These are phyloP conservation scores for Bolinopsis microptera DNA, from an alignment of 37 sponge, comb jelly and placozoan genomes.

Conservation along the genomic window DNA sequence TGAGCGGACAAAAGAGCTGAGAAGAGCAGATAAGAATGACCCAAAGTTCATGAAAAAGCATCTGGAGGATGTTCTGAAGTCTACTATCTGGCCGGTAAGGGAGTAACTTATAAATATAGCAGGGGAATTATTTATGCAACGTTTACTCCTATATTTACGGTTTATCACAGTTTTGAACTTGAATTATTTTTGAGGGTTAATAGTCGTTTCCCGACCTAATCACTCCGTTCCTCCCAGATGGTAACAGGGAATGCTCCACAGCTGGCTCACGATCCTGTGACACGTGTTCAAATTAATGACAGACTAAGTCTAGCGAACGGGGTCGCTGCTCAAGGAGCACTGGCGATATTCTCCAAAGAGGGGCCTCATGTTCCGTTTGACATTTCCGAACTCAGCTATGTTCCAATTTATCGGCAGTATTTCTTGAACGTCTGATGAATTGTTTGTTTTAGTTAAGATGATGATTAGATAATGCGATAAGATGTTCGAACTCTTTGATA, in stretches of 20 bases:
- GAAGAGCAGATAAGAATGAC: conserved; percentile 39
- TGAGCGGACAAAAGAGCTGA: not conserved
- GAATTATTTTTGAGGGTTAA: too few species aligned
- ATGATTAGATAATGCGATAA: too few species aligned
- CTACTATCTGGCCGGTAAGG: conserved; percentile 24
- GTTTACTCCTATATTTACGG: too few species aligned
- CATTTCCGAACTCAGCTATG: conserved; percentile 37
- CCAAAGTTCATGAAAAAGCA: conserved; percentile 54
- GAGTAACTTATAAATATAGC: too few species aligned
- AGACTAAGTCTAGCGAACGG: not conserved
- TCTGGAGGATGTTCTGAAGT: conserved; percentile 49
- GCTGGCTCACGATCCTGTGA: conserved; percentile 11
- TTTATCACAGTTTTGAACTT: too few species aligned
- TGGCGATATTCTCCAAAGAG: conserved; percentile 28
- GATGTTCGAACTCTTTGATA: too few species aligned
- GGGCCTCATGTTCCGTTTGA: conserved; percentile 57
- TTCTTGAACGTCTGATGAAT: not conserved
- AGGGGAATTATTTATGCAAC: too few species aligned
- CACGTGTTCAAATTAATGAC: conserved; percentile 29
- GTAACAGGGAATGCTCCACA: not conserved
- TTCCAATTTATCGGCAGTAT: conserved; percentile 35
- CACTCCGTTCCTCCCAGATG: not conserved
- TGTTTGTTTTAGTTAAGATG: not conserved
- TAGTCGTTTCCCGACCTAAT: too few species aligned
- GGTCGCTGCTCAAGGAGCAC: conserved; percentile 36